Percentiles rank a stretch among this genome's conserved stretches.
phyloP scores from a whole-genome alignment of 2,797 vertebrate genomes.

The Manis pentadactyla region DNA sequence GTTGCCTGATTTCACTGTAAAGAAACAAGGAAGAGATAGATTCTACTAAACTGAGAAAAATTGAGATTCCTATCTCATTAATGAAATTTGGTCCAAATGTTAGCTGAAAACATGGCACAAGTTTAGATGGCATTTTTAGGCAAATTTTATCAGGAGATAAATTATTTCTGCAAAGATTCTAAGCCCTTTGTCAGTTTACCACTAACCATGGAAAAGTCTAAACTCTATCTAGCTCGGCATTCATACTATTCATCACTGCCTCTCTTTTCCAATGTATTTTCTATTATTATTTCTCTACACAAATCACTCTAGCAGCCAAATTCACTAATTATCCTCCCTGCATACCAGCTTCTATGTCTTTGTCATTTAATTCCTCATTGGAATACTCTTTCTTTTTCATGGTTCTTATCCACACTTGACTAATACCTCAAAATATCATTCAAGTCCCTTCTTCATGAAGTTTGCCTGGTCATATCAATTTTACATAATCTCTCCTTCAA shows the following conservation, averaged over 20 bases:
- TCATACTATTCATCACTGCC: not conserved
- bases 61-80: not conserved
- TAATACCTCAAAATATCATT: not conserved
- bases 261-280: not conserved
- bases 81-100: not conserved
- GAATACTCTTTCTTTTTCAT: not conserved
- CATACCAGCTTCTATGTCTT: not conserved
- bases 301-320: not conserved
- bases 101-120: not conserved
- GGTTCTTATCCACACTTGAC: not conserved
- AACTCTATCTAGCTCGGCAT: not conserved
- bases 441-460: not conserved
- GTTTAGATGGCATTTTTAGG: not conserved
- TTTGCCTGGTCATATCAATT: not conserved
- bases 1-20: not conserved
- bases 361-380: not conserved
- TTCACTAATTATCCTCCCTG: not conserved
- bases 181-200: not conserved
- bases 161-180: not conserved
- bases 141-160: not conserved
- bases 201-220: not conserved
- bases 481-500: not conserved
- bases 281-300: not conserved
- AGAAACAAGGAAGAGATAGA: not conserved
- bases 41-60: not conserved